These are phyloP conservation scores for Phoeniculus purpureus DNA, from an alignment of 2,797 vertebrate genomes.

Conservation along the genomic window DNA sequence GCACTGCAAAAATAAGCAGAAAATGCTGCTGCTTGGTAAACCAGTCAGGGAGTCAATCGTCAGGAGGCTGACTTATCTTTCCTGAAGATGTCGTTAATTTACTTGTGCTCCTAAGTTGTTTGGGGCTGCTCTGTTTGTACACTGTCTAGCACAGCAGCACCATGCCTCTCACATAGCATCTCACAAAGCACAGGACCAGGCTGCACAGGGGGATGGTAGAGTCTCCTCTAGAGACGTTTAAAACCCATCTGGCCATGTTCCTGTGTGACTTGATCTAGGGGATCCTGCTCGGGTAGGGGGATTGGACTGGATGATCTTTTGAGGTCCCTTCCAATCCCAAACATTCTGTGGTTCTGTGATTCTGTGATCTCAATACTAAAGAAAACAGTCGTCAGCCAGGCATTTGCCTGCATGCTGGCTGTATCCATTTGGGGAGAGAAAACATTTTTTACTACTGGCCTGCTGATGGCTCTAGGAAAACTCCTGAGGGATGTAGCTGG, in stretches of 20 bases:
- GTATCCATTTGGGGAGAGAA: neutral
- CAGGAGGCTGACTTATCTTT: conserved; percentile 11
- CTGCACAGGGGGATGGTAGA: neutral
- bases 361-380: neutral
- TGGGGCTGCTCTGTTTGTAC: neutral
- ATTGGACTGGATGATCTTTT: no score
- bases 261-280: no score
- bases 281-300: no score
- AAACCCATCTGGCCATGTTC: no score
- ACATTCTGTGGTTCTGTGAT: no score
- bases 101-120: neutral
- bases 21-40: conserved; percentile 14
- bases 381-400: neutral
- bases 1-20: conserved; percentile 31
- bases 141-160: neutral
- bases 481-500: neutral
- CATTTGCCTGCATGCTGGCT: neutral
- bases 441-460: neutral
- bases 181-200: no score
- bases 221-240: neutral
- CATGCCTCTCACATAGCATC: neutral
- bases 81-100: neutral
- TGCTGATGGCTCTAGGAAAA: neutral
- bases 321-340: no score
- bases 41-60: neutral